phyloP scores from a whole-genome alignment of 2,888 invertebrate genomes.

The Periphyllus acericola region DNA sequence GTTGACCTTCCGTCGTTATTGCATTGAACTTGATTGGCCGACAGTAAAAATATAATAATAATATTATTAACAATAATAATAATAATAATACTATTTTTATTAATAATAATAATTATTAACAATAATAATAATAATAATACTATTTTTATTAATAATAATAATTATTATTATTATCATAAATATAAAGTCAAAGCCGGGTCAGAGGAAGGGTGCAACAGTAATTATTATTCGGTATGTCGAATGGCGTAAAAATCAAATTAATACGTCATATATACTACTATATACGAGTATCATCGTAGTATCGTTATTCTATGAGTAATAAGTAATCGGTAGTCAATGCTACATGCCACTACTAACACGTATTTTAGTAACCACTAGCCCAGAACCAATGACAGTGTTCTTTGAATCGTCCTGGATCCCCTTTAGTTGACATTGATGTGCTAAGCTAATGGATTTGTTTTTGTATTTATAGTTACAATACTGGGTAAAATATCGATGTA shows the following conservation, averaged over 20 bases:
- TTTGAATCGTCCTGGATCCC: background rate
- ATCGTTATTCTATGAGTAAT: background rate
- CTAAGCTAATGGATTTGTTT: background rate
- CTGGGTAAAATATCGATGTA: background rate
- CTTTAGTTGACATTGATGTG: slow-evolving; percentile 5
- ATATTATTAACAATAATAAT: too few relatives aligned
- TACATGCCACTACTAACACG: background rate
- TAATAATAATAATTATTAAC: too few relatives aligned
- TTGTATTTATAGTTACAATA: slow-evolving; percentile 10
- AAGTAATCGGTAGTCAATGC: background rate
- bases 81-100: too few relatives aligned
- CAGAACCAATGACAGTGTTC: background rate
- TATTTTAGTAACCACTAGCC: slow-evolving; percentile 44
- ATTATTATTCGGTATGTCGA: slow-evolving; percentile 43
- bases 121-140: too few relatives aligned
- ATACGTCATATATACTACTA: background rate
- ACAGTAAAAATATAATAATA: slow-evolving; percentile 28
- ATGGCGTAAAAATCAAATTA: background rate
- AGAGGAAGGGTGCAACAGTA: background rate
- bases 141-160: too few relatives aligned
- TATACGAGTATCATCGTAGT: too few relatives aligned
- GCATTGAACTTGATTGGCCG: slow-evolving; percentile 56
- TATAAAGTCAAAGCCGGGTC: slow-evolving; percentile 19
- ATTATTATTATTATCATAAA: too few relatives aligned
- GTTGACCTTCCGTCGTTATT: slow-evolving; percentile 56